phyloP scores from a whole-genome alignment of 1,140 invertebrate species.

The Tachypleus tridentatus region DNA sequence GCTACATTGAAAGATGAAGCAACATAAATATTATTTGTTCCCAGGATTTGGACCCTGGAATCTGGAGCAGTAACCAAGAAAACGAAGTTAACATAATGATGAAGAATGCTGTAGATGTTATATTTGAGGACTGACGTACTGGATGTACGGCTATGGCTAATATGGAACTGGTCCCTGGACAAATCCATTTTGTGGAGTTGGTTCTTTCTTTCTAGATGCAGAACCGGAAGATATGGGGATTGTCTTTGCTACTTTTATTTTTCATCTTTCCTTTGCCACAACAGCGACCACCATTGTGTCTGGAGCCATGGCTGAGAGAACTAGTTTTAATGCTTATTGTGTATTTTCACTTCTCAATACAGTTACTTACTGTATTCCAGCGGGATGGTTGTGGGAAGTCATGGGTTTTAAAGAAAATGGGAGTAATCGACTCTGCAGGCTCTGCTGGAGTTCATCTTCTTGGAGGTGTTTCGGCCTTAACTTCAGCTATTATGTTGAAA shows the following conservation, averaged over 20 bases:
- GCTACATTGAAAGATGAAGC: too few relatives aligned
- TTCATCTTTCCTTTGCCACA: conserved; percentile 35
- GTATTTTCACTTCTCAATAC: conserved; percentile 81
- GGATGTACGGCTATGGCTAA: conserved; percentile 85
- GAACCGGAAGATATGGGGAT: conserved; percentile 26
- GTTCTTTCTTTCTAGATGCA: conserved; percentile 39
- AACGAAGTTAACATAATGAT: conserved; percentile 96
- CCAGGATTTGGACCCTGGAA: conserved; percentile 73
- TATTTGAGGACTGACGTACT: conserved; percentile 82
- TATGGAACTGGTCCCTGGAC: conserved; percentile 57
- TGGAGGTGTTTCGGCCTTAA: conserved; percentile 61
- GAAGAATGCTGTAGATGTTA: conserved; percentile 87
- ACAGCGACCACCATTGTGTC: conserved; percentile 42
- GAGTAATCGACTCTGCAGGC: conserved; percentile 76
- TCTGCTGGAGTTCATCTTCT: conserved; percentile 86
- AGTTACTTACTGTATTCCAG: conserved; percentile 78
- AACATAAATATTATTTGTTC: too few relatives aligned
- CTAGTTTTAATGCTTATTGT: conserved; percentile 81
- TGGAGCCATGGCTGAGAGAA: conserved; percentile 45
- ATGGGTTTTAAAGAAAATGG: conserved; percentile 70
- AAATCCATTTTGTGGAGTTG: conserved; percentile 54
- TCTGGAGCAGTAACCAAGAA: conserved; percentile 83
- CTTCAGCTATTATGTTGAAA: conserved; percentile 77
- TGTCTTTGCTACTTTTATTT: conserved; percentile 34
- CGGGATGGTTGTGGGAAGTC: conserved; percentile 80